A percentile compares a stretch with the other conserved stretches of the same genome.
Evolutionary conservation across 2,113 vertebrate species (phyloP).

Genomic region (Hemibagrus wyckioides): DNA sequence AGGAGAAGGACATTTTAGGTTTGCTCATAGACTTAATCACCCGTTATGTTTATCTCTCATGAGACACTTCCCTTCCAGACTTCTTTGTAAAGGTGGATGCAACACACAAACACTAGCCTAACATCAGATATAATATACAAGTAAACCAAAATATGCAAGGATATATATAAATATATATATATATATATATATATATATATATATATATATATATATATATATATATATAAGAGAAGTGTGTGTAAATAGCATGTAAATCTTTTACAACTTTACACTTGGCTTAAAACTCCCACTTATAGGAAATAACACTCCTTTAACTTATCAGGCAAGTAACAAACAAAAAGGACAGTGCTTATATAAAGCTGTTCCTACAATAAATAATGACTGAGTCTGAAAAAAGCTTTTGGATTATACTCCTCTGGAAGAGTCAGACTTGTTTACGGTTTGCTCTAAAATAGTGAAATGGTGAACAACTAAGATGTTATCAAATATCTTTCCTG

Average conservation of each 20-base stretch:
- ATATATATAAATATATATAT: no score
- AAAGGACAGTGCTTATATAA: not conserved
- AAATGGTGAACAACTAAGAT: not conserved
- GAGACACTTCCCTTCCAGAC: not conserved
- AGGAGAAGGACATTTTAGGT: not conserved
- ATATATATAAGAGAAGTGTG: not conserved
- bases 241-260: not conserved
- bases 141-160: not conserved
- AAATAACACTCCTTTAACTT: constrained; percentile 1
- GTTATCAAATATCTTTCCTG: constrained; percentile 30
- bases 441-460: not conserved
- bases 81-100: not conserved
- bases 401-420: not conserved
- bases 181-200: no score
- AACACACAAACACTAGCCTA: not conserved
- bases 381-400: not conserved
- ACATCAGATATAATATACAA: not conserved
- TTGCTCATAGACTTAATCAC: not conserved
- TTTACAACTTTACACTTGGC: not conserved
- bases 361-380: not conserved
- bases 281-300: not conserved
- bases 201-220: no score
- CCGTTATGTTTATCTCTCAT: not conserved
- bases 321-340: not conserved
- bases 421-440: not conserved